Evolutionary conservation across 2,113 vertebrate species (phyloP).

Genomic region (Australoheros scitulus): DNA sequence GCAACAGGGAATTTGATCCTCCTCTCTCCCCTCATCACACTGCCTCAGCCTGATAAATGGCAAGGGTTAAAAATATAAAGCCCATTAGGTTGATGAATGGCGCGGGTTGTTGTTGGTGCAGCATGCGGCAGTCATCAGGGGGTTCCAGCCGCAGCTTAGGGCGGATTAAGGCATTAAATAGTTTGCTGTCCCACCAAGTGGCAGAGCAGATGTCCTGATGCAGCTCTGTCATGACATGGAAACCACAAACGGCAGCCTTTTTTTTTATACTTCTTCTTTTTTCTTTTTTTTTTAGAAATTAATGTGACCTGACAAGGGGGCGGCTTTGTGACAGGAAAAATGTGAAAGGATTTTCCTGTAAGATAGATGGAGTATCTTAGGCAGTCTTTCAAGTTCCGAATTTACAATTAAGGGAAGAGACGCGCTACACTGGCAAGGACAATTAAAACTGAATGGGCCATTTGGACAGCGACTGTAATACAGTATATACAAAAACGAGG

Average conservation of each 20-base stretch:
- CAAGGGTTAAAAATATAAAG: constrained; percentile 84
- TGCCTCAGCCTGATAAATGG: constrained; percentile 79
- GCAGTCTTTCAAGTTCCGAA: constrained; percentile 24
- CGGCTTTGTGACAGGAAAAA: not conserved
- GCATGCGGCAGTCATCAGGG: constrained; percentile 70
- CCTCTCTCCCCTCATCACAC: constrained; percentile 57
- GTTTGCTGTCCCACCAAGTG: constrained; percentile 69
- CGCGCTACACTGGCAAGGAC: not conserved
- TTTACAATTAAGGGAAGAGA: constrained; percentile 38
- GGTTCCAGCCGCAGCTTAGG: constrained; percentile 67
- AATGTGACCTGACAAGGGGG: constrained; percentile 29
- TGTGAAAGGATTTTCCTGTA: constrained; percentile 11
- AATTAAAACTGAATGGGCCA: constrained; percentile 33
- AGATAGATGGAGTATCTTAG: constrained; percentile 4
- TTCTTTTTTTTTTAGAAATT: constrained; percentile 1
- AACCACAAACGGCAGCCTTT: constrained; percentile 19
- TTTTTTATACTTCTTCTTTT: not conserved
- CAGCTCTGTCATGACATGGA: constrained; percentile 31
- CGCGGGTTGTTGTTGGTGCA: constrained; percentile 72
- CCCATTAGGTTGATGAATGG: constrained; percentile 83
- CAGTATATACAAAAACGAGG: not conserved
- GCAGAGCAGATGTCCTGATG: constrained; percentile 57
- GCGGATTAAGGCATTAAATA: constrained; percentile 80
- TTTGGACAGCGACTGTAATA: constrained; percentile 13
- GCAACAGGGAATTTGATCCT: constrained; percentile 69